These are phyloP conservation scores for Rhagonycha fulva DNA, from an alignment of 2,888 invertebrate species.

Conservation along the genomic window DNA sequence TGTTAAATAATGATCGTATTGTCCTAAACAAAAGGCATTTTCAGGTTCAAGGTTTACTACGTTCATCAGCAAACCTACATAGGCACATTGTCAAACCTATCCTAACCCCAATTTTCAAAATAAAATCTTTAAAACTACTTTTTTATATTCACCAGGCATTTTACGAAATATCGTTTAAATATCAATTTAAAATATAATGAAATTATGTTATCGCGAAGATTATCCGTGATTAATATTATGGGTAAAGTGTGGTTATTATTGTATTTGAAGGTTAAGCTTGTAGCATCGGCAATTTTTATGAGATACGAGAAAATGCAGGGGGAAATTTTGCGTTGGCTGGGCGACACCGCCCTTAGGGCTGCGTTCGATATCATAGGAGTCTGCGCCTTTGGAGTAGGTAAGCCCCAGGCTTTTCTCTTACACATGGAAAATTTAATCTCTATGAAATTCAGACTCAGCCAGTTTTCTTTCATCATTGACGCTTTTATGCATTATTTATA, in stretches of 20 bases:
- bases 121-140: background rate
- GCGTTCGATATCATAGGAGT: constrained; percentile 48
- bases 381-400: constrained; percentile 40
- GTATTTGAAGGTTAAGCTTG: constrained; percentile 11
- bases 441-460: constrained; percentile 11
- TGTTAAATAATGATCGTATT: background rate
- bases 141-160: background rate
- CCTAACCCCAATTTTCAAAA: background rate
- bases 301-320: constrained; percentile 13
- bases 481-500: background rate
- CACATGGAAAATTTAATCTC: constrained; percentile 24
- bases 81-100: background rate
- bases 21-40: background rate
- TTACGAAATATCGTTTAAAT: background rate
- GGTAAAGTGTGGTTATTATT: constrained; percentile 8
- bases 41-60: background rate
- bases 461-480: constrained; percentile 11
- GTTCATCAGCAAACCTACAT: too few relatives aligned
- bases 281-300: constrained; percentile 21
- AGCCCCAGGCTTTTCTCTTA: constrained; percentile 32
- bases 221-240: background rate
- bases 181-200: background rate
- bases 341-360: constrained; percentile 48
- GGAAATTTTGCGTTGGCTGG: constrained; percentile 44
- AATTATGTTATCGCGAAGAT: background rate